Evolutionary conservation across 2,797 vertebrate species (phyloP), one percentile per base, ranked within the genome.

Genomic region (Sternarchorhynchus goeldii): DNA sequence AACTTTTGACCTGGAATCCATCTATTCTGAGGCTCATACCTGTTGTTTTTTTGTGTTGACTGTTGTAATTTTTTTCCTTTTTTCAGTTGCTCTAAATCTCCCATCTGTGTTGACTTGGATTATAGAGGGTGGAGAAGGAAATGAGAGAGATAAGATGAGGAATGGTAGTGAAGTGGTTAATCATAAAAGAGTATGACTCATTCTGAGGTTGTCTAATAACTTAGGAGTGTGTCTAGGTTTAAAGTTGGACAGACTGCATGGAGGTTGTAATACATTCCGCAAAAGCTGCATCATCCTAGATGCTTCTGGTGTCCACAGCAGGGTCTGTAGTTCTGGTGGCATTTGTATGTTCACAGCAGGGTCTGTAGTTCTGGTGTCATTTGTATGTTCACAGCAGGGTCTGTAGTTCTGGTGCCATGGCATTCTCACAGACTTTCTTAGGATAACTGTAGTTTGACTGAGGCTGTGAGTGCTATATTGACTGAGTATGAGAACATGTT

Each of bases 11-110:
- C 66, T 36, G 59, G 36, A n/a, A 62, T 73, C 62, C 89, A 93
- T 91, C 91, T 92, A 92, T 93, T 88, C 86, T 91, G 87, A 83
- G 75, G 90, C 87, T 89, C 87, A 86, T 90, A 91, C 90, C 87
- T 87, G 89, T 91, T 89, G 88, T 20, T 39, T 7, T 78, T 20
- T 32, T 45, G 4, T 77, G 58, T 41, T 57, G 84, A 90, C 87
- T 70, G 50, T 77, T 41, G 63, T 31, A 18, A 45, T 25, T 45
- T 16, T 63, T 55, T 66, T n/a, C 6, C 20, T 25, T 29, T 45
- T 17, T 39, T 64, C 21, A 25, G 34, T 60, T 53, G 39, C 31
- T 55, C 1, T 1, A 20, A n/a, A 65, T 63, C 25, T 32, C 17
- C 29, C 4, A 56, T 77, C 31, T 29, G 34, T 67, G 21, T 66